A percentile compares a stretch with the other conserved stretches of the same genome.
phyloP scores from a whole-genome alignment of 2,113 vertebrate genomes.

The Leucoraja erinaceus region DNA sequence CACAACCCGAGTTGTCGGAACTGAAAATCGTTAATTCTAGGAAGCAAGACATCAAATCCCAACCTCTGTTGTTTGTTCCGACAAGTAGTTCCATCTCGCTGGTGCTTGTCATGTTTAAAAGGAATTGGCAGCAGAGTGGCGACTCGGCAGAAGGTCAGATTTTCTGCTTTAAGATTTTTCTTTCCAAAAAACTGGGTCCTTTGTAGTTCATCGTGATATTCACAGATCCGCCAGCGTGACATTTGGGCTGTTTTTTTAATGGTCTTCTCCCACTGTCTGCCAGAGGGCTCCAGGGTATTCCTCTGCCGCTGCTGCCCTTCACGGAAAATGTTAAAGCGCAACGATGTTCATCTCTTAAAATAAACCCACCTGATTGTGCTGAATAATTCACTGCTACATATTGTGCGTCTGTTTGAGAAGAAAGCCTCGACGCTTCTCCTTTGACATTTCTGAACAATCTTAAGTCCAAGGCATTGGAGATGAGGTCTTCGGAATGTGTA shows the following conservation, averaged over 20 bases:
- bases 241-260: conserved; percentile 16
- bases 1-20: too few relatives aligned
- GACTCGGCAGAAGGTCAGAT: not conserved
- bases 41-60: not conserved
- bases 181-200: not conserved
- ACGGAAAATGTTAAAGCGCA: conserved; percentile 1
- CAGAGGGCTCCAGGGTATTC: not conserved
- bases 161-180: not conserved
- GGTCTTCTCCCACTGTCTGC: not conserved
- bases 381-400: not conserved
- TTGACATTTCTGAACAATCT: not conserved
- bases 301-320: not conserved
- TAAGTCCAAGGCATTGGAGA: too few relatives aligned
- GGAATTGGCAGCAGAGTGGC: not conserved
- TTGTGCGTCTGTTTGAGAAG: not conserved
- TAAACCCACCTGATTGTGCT: not conserved
- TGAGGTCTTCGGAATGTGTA: too few relatives aligned
- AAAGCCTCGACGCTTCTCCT: not conserved
- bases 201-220: not conserved
- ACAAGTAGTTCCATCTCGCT: not conserved
- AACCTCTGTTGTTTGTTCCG: not conserved
- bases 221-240: not conserved
- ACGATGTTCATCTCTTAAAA: not conserved
- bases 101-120: not conserved
- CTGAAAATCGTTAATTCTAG: not conserved